Conservation (phyloP, 1,140 invertebrate genomes). For the Gonatopus flavifemur region DNA sequence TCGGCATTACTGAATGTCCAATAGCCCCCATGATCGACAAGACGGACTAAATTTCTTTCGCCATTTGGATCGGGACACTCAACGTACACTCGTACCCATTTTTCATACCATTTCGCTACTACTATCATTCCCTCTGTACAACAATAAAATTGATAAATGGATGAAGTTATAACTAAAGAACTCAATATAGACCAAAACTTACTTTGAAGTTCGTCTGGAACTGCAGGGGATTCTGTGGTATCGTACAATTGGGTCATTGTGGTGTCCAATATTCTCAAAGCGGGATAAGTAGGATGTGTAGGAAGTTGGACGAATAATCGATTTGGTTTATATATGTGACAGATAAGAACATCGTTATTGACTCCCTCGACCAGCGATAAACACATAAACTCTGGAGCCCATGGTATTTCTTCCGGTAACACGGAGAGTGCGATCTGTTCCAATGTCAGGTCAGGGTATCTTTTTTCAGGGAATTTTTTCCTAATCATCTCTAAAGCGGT, state of each 20-base stretch:
- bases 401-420: conserved; percentile 28
- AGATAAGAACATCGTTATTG: conserved; percentile 90
- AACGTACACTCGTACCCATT: conserved; percentile 89
- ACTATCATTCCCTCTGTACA: conserved; percentile 83
- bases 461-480: conserved; percentile 77
- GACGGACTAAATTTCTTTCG: conserved; percentile 77
- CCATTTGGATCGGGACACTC: conserved; percentile 69
- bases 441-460: conserved; percentile 77
- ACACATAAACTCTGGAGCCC: conserved; percentile 58
- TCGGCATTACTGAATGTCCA: conserved; percentile 70
- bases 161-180: conserved; percentile 9
- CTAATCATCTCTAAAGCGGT: conserved; percentile 80
- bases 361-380: conserved; percentile 85
- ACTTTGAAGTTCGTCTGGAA: conserved; percentile 68
- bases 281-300: conserved; percentile 86
- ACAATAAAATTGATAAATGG: conserved; percentile 19
- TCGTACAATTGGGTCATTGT: conserved; percentile 71
- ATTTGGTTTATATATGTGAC: conserved; percentile 78
- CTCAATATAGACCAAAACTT: conserved; percentile 30
- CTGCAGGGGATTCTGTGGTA: conserved; percentile 64
- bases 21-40: conserved; percentile 94
- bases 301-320: conserved; percentile 93
- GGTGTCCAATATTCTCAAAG: conserved; percentile 74
- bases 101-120: conserved; percentile 76
- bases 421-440: conserved; percentile 68